A percentile compares a stretch with the other conserved stretches of the same genome.
Evolutionary conservation across 2,888 invertebrate genomes (phyloP).

Genomic region (Drosophila recens): DNA sequence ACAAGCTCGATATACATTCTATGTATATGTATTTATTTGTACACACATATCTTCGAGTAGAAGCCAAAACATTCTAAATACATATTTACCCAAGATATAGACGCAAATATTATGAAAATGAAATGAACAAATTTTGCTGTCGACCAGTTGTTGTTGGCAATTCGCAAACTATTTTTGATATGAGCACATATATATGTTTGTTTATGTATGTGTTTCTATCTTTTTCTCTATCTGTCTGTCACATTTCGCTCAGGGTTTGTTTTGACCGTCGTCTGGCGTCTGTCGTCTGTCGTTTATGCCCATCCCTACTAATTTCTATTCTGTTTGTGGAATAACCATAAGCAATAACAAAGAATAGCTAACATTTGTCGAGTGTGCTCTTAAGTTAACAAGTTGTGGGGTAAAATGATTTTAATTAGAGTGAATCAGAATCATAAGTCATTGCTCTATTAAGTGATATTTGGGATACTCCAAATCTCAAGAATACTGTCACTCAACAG

Average conservation of each 20-base stretch:
- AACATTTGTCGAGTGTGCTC: conserved; percentile 16
- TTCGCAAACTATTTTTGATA: conserved; percentile 56
- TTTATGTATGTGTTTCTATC: conserved; percentile 1
- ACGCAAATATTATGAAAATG: conserved; percentile 66
- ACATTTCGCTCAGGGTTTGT: conserved; percentile 32
- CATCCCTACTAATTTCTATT: conserved; percentile 20
- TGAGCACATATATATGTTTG: conserved; percentile 2
- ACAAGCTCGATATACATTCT: conserved; percentile 41
- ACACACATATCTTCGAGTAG: not conserved
- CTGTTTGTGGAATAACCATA: conserved; percentile 36
- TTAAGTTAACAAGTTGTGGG: conserved; percentile 3
- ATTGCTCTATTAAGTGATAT: conserved; percentile 16
- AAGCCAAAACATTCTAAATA: conserved; percentile 41
- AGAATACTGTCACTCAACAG: not conserved
- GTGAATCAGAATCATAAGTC: conserved; percentile 25
- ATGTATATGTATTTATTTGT: conserved; percentile 6
- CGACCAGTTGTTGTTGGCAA: conserved; percentile 45
- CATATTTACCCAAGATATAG: conserved; percentile 55
- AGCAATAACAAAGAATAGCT: conserved; percentile 29
- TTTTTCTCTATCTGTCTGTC: conserved; percentile 21
- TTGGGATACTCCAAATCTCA: not conserved
- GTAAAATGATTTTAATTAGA: conserved; percentile 25
- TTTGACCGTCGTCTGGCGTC: conserved; percentile 17
- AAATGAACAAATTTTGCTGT: conserved; percentile 57
- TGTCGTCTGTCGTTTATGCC: conserved; percentile 7